Conservation (phyloP, 2,888 invertebrate species). For the Aradus depressus region DNA sequence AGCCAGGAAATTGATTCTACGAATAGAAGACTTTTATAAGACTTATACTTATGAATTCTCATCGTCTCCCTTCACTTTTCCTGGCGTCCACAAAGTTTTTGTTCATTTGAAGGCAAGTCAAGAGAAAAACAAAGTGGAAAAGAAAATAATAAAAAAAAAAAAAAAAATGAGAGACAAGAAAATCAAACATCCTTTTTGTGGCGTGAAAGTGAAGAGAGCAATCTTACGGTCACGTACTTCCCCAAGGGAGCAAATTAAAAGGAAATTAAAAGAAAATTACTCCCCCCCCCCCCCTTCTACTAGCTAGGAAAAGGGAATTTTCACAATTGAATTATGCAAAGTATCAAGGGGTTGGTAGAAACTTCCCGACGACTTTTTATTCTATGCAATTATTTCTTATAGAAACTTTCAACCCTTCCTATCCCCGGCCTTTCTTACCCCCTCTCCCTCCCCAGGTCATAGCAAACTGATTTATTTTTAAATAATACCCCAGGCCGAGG, state of each 20-base stretch:
- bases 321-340: constrained; percentile 19
- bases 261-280: constrained; percentile 17
- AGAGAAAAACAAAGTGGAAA: too few species aligned
- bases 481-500: constrained; percentile 8
- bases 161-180: too few species aligned
- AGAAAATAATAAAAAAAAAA: too few species aligned
- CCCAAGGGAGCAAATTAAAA: constrained; percentile 13
- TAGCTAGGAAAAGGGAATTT: constrained; percentile 4
- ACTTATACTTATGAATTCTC: too few species aligned
- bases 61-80: too few species aligned
- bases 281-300: neutral
- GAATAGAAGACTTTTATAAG: too few species aligned
- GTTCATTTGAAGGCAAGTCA: too few species aligned
- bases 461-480: constrained; percentile 16
- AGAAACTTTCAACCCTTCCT: constrained; percentile 11
- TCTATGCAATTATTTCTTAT: constrained; percentile 19
- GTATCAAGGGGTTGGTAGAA: constrained; percentile 11
- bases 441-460: too few species aligned
- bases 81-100: too few species aligned
- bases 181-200: too few species aligned
- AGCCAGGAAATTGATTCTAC: too few species aligned
- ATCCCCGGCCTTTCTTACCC: neutral
- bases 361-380: constrained; percentile 13
- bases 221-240: constrained; percentile 8
- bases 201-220: too few species aligned